Base-by-base conservation (phyloP, 2,888 invertebrate species). In the Magallana nippona region DNA sequence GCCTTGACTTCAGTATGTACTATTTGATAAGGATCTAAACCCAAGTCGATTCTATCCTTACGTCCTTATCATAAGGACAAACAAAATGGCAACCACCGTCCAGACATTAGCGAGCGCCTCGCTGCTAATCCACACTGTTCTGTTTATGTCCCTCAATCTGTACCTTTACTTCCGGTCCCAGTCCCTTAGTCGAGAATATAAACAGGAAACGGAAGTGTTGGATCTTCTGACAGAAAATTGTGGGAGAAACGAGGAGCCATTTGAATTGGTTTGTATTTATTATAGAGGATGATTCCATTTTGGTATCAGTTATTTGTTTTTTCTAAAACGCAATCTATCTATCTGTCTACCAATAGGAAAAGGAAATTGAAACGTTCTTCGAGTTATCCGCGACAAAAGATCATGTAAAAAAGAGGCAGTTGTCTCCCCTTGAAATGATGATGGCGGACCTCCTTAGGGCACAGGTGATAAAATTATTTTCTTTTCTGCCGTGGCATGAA, bases 81-180 rank as follows among this genome's bases (percentile, higher is more conserved):
- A 13, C 13, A 71, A 71, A 71, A 71, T 71, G 71, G 71, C 71
- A 32, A 71, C 71, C 10, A 71, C 71, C 17, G 27, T 71, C 8
- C 71, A 71, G 27, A 71, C 71, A 27, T 13, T 71, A 27, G 71
- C 71, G 15, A 32, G 71, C 15, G 27, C 32, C 13, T 71, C 71
- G 11, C 71, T 71, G 13, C 27, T 71, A 13, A 27, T 71, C 15
- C 71, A 71, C 27, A 71, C 71, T 2, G 27, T 71, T 11, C 27
- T 71, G 71, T 71, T 71, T 71, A 71, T 32, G 71, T 71, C 71
- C 15, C 71, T 71, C 1, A 71, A 71, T 32, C 71, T 71, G 13
- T 71, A 71, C 15, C 2, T 71, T 5, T 71, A 71, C 71, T 27
- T 71, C 71, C 71, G 71, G 71, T 27, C 71, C 2, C 71, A 32